A percentile compares a stretch with the other conserved stretches of the same genome.
phyloP scores from a whole-genome alignment of 2,888 invertebrate species.

The Sminthurides aquaticus region DNA sequence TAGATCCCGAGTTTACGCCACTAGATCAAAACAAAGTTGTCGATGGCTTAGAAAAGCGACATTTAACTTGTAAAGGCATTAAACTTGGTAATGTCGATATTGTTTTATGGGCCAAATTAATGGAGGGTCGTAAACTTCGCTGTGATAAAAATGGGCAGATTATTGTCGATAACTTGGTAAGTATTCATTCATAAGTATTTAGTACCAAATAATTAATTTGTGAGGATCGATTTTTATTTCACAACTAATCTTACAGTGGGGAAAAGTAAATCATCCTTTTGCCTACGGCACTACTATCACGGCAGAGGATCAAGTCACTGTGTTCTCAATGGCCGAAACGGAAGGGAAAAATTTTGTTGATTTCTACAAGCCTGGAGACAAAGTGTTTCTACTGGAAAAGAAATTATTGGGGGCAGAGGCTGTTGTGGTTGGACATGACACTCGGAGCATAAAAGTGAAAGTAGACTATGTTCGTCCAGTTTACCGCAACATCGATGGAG shows the following conservation, averaged over 20 bases:
- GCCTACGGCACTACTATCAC: constrained; percentile 62
- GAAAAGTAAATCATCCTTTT: constrained; percentile 55
- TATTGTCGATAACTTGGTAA: constrained; percentile 56
- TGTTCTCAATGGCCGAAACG: constrained; percentile 32
- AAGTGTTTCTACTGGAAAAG: constrained; percentile 36
- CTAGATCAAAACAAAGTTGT: constrained; percentile 29
- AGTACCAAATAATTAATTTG: not conserved
- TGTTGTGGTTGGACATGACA: constrained; percentile 31
- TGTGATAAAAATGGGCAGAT: constrained; percentile 56
- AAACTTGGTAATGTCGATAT: constrained; percentile 60
- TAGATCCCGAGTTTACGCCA: constrained; percentile 29
- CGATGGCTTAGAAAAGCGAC: constrained; percentile 38
- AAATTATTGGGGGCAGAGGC: constrained; percentile 35
- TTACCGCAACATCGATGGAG: constrained; percentile 11
- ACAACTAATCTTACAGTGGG: constrained; percentile 62
- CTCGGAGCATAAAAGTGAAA: constrained; percentile 24
- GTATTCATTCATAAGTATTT: not conserved
- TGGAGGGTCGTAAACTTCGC: constrained; percentile 61
- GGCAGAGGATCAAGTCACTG: constrained; percentile 45
- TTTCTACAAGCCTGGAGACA: constrained; percentile 30
- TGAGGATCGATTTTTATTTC: not conserved
- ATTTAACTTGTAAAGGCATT: constrained; percentile 68
- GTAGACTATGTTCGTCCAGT: constrained; percentile 22
- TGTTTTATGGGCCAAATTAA: constrained; percentile 61
- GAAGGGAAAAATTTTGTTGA: constrained; percentile 32